phyloP scores from a whole-genome alignment of 2,888 invertebrate species.

The Oeneis ivallda region DNA sequence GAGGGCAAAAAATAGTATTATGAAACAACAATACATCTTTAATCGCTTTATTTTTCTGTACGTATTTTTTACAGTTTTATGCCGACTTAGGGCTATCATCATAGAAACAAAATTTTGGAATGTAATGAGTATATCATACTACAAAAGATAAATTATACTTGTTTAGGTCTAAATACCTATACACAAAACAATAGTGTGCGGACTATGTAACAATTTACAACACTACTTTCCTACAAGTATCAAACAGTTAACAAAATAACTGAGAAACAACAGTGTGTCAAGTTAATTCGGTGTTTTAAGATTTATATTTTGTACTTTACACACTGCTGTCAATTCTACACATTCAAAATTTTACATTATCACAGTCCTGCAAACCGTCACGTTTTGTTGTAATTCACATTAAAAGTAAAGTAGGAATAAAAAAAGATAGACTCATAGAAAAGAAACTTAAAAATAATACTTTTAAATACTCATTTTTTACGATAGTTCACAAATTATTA shows the following conservation, averaged over 20 bases:
- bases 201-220: slow-evolving; percentile 23
- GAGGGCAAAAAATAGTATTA: slow-evolving; percentile 17
- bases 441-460: slow-evolving; percentile 23
- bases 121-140: slow-evolving; percentile 64
- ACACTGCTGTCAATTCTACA: slow-evolving; percentile 20
- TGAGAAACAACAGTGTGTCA: slow-evolving; percentile 20
- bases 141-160: slow-evolving; percentile 50
- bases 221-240: slow-evolving; percentile 9
- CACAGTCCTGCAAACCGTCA: slow-evolving; percentile 66
- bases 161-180: slow-evolving; percentile 49
- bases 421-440: slow-evolving; percentile 26
- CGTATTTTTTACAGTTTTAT: slow-evolving; percentile 48
- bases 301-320: not conserved
- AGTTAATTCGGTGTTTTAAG: slow-evolving; percentile 17
- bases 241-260: slow-evolving; percentile 11
- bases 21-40: slow-evolving; percentile 34
- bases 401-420: slow-evolving; percentile 28
- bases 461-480: slow-evolving; percentile 31
- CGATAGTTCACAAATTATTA: slow-evolving; percentile 31
- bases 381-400: slow-evolving; percentile 34
- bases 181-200: slow-evolving; percentile 40
- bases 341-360: slow-evolving; percentile 44
- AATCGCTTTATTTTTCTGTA: slow-evolving; percentile 42
- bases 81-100: slow-evolving; percentile 43
- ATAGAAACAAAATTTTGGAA: slow-evolving; percentile 58